Evolutionary conservation across 2,797 vertebrate species (phyloP).

Genomic region (Xiphorhynchus erythropygius): DNA sequence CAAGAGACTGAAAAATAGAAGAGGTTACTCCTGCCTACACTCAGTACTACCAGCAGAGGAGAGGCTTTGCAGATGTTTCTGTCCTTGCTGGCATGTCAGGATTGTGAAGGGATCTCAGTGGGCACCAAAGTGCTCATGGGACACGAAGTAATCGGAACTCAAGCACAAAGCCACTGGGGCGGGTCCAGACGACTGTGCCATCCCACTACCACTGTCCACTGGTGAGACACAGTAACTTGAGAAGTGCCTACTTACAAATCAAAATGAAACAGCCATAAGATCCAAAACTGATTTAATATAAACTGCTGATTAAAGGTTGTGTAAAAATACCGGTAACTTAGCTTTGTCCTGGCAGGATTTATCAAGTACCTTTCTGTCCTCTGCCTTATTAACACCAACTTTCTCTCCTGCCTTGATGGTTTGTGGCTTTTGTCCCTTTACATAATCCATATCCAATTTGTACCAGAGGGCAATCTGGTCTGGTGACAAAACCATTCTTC

Average conservation of each 20-base stretch:
- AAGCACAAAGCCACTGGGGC: accelerated
- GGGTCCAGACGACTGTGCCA: accelerated
- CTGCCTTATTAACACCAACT: not conserved
- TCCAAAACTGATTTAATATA: not conserved
- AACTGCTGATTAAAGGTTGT: not conserved
- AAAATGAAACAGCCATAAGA: not conserved
- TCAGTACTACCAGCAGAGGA: not conserved
- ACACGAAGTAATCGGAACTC: accelerated
- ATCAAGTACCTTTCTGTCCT: not conserved
- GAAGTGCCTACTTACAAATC: not conserved
- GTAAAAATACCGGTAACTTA: not conserved
- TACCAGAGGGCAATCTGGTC: not conserved
- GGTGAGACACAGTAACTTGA: accelerated
- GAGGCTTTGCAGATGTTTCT: not conserved
- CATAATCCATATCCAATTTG: not conserved
- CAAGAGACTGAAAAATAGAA: not conserved
- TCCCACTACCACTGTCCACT: accelerated
- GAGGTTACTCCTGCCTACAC: not conserved
- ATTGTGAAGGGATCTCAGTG: accelerated
- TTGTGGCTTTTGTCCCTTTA: not conserved
- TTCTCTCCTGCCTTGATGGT: not conserved
- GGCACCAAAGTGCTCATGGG: accelerated
- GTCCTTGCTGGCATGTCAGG: not conserved
- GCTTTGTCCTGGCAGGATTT: not conserved
- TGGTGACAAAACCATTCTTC: not conserved